phyloP scores from a whole-genome alignment of 2,797 vertebrate species.

The Cacajao melanocephalus region DNA sequence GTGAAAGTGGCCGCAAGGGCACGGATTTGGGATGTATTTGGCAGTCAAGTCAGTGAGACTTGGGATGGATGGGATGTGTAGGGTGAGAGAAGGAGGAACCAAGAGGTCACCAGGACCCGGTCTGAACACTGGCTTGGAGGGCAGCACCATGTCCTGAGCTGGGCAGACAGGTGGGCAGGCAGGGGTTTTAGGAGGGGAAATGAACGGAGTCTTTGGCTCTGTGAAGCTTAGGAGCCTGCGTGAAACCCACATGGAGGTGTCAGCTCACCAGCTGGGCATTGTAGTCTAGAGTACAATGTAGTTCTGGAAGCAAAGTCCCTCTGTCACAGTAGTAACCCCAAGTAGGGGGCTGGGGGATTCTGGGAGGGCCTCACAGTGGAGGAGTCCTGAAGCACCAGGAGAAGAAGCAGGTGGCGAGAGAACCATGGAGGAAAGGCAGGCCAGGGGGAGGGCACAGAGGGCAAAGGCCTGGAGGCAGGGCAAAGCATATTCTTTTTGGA shows the following conservation, averaged over 20 bases:
- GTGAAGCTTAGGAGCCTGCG: not conserved
- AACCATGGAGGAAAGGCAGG: not conserved
- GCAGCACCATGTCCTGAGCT: accelerated
- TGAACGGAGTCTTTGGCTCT: accelerated
- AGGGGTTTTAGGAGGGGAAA: not conserved
- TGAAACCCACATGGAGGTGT: not conserved
- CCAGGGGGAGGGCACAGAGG: no score
- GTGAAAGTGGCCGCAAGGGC: accelerated
- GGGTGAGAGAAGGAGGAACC: not conserved
- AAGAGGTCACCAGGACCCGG: no score
- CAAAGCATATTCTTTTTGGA: not conserved
- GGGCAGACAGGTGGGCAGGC: not conserved
- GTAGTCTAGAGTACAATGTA: not conserved
- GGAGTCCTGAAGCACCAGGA: no score
- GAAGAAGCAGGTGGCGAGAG: not conserved
- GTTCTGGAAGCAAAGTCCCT: not conserved
- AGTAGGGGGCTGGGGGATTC: no score
- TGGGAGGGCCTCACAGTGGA: not conserved
- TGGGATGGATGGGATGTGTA: not conserved
- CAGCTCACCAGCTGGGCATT: not conserved
- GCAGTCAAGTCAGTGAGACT: not conserved
- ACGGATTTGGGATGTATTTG: not conserved
- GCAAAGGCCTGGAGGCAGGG: not conserved
- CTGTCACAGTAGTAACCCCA: not conserved
- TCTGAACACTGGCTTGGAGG: not conserved